Conservation (phyloP, 2,888 invertebrate genomes). For the Keiferia lycopersicella region DNA sequence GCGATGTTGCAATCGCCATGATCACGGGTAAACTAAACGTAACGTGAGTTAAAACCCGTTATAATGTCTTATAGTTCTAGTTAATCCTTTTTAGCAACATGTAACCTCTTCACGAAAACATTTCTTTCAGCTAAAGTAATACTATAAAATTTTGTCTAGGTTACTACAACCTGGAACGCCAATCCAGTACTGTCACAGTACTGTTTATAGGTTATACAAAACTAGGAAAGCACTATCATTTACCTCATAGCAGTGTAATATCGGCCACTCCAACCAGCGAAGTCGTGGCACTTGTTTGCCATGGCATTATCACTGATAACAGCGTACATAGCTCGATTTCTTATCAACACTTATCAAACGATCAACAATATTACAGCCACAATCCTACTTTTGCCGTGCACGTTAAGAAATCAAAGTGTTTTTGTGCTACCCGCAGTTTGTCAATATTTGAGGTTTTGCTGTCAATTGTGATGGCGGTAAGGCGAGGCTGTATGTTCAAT, state of each 20-base stretch:
- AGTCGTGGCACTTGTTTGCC: conserved; percentile 65
- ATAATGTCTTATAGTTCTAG: too few species aligned
- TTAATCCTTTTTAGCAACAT: too few species aligned
- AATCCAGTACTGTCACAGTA: too few species aligned
- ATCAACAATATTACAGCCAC: conserved; percentile 50
- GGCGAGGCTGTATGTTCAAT: neutral
- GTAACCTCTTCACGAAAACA: too few species aligned
- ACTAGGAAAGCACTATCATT: neutral
- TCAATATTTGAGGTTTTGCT: neutral
- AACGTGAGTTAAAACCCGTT: too few species aligned
- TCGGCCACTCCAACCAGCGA: conserved; percentile 54
- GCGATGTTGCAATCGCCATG: too few species aligned
- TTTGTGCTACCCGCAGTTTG: conserved; percentile 15
- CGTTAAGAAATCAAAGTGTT: conserved; percentile 3
- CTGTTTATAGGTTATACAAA: conserved; percentile 8
- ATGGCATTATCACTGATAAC: conserved; percentile 73
- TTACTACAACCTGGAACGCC: neutral
- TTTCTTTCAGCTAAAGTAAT: neutral
- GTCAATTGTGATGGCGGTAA: neutral
- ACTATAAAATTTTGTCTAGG: neutral
- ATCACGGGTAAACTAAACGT: too few species aligned
- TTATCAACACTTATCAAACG: conserved; percentile 71
- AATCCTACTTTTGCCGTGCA: conserved; percentile 30
- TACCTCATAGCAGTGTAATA: conserved; percentile 62
- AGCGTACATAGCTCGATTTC: conserved; percentile 53